Base-by-base conservation (phyloP, 2,797 vertebrate genomes). In the Pagetopsis macropterus region DNA sequence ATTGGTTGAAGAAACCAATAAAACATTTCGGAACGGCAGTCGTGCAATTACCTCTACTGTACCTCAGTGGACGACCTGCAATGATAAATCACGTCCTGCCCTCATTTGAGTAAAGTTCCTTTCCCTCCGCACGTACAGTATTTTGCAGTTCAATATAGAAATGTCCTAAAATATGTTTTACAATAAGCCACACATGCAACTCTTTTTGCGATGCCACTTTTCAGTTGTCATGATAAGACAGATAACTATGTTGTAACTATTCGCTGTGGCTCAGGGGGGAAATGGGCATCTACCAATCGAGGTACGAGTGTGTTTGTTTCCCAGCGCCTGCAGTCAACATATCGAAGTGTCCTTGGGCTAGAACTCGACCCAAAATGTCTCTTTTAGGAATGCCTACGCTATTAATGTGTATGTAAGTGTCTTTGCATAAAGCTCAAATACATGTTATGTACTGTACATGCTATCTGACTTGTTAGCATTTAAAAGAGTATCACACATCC, bases 71-170 rank as follows among this genome's bases (percentile, higher is more conserved):
- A 75, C 58, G 65, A 21, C 56, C 23, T 12, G 15, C 46, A 55
- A 55, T 46, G 44, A 73, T 79, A 57, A 82, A 84, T 81, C 64
- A 71, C 45, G 51, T 77, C 15, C 15, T 70, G 46, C 2, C 37
- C 5, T 19, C 40, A 48, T 65, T 67, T 64, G 57, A 37, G 57
- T 45, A 2, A 65, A 62, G 33, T 43, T 52, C 9, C 15, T 57
- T 66, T 64, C n/a, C 37, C 52, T 17, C 21, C 62, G 33, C 45
- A 45, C 44, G 19, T 23, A 33, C 11, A 14, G 6, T 10, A 48
- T 50, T 70, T 5, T 31, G 11, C 16, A 49, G 27, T 70, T 48
- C 43, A 62, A 65, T 43, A 54, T 6, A 48, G 33, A 65, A 51
- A 75, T 43, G 17, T 52, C 15, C 19, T 12, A 21, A 70, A 21